Evolutionary conservation across 2,797 vertebrate species (phyloP), one percentile per base, ranked within the genome.

Genomic region (Xenopus petersii): DNA sequence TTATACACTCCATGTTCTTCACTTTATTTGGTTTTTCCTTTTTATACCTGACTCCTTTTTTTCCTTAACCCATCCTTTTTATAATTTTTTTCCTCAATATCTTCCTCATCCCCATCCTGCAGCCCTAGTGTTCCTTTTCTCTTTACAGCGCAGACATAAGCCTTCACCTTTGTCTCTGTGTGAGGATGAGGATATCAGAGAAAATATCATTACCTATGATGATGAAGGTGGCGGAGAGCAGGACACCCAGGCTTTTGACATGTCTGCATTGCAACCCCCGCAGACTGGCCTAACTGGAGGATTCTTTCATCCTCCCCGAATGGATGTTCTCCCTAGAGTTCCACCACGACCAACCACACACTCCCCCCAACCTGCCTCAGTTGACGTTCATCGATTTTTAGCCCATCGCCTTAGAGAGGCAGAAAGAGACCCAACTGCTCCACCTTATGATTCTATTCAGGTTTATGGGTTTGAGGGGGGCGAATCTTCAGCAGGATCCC

Each of bases 201-300:
- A 88, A 8, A 92, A 91, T 71, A 87, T 86, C 72, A 95, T 95
- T 77, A 92, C 93, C 2, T 96, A 97, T 0, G 95, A 97, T 0
- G 95, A 97, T 0, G 94, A 94, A 71, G 87, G 88, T 3, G 88
- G 83, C 0, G 79, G 88, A 13, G 86, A 97, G 79, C 94, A 95
- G 7, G 95, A 97, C 91, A 97, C 95, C 0, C 93, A 95, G 12
- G 95, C 95, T 77, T 96, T 96, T 15, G 95, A 97, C 89, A 97
- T 97, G 63, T 87, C 88, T 0, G 85, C 86, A 21, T 83, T 91
- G 72, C 85, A 90, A 49, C 92, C 93, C 63, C 83, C 89, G 0
- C 90, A 85, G 0, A 81, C 82, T 0, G 80, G 77, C 60, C 63
- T 75, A 16, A 47, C n/a, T 62, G 91, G 89, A 4, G 90, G 90